These are phyloP conservation scores for Heteromyza rotundicornis DNA, from an alignment of 2,888 invertebrate species.

Conservation along the genomic window DNA sequence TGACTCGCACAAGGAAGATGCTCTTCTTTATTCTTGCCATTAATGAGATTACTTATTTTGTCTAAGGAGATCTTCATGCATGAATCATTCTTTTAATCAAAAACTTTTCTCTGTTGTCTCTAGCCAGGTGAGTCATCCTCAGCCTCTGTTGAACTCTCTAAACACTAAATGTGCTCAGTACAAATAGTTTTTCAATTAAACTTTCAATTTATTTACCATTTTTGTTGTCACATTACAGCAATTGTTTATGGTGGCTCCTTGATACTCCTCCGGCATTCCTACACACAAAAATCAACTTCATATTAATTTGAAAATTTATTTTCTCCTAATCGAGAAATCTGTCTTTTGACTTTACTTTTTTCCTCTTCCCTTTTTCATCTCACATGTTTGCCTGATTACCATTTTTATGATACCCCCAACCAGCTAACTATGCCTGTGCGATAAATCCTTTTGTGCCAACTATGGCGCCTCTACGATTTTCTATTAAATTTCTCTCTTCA, in stretches of 20 bases:
- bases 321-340: neutral
- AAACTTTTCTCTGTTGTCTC: neutral
- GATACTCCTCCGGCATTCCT: constrained; percentile 14
- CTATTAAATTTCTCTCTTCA: constrained; percentile 1
- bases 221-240: neutral
- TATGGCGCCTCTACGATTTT: constrained; percentile 10
- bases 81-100: neutral
- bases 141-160: neutral
- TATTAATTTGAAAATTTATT: neutral
- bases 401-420: constrained; percentile 4
- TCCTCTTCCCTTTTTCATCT: neutral
- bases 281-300: neutral
- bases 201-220: constrained; percentile 19
- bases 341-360: neutral
- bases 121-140: neutral
- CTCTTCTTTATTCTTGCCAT: neutral
- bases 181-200: constrained; percentile 13
- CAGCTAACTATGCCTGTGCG: neutral
- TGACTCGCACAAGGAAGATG: no score
- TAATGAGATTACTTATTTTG: no score
- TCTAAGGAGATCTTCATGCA: neutral
- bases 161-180: neutral
- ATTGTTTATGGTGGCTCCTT: no score
- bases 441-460: constrained; percentile 11
- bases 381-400: constrained; percentile 6